Conservation (phyloP, 2,113 vertebrate genomes). For the Nothocercus julius region DNA sequence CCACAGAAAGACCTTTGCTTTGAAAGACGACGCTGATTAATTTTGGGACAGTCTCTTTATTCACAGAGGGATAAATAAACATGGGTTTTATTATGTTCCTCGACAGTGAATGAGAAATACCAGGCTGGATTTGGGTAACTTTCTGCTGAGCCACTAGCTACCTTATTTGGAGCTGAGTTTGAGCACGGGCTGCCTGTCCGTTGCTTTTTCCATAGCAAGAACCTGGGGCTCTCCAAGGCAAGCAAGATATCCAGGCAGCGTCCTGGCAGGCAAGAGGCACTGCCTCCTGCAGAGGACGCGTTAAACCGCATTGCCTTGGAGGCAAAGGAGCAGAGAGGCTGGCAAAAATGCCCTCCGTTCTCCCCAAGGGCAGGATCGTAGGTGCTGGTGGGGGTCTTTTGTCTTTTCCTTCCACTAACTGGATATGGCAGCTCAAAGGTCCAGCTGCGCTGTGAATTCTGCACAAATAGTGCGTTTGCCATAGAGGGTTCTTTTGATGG, state of each 20-base stretch:
- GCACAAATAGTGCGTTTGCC: background rate
- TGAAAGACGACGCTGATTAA: background rate
- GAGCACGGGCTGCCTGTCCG: fast-evolving
- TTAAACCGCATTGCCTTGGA: background rate
- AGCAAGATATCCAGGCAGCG: background rate
- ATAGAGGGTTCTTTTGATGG: fast-evolving
- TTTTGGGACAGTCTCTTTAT: background rate
- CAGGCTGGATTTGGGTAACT: slow-evolving; percentile 17
- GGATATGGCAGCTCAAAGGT: background rate
- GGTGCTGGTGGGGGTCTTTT: background rate
- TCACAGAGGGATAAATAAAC: background rate
- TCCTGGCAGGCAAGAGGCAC: fast-evolving
- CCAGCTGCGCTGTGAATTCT: background rate
- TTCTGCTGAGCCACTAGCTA: background rate
- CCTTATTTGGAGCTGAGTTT: slow-evolving; percentile 59
- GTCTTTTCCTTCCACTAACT: background rate
- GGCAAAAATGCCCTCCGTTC: background rate
- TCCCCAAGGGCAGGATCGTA: too few relatives aligned
- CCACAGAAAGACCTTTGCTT: background rate
- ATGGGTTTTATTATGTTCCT: background rate
- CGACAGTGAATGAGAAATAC: background rate
- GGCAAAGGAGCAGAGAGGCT: background rate
- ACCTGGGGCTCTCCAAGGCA: background rate
- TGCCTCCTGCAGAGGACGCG: background rate
- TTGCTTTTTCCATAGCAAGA: background rate